Conservation (phyloP, 2,888 invertebrate species). For the Nephrotoma guestfalica region DNA sequence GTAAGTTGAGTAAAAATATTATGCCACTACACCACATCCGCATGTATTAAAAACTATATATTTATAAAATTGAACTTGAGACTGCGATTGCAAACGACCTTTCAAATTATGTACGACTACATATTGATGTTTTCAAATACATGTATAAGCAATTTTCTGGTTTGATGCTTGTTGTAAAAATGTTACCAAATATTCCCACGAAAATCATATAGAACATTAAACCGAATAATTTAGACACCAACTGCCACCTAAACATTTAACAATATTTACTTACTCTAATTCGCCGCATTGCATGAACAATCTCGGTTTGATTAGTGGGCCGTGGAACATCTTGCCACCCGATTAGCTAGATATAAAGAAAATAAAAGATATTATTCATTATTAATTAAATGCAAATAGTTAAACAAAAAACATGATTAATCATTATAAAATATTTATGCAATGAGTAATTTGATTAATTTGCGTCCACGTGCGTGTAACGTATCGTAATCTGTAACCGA, state of each 20-base stretch:
- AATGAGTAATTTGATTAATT: not conserved
- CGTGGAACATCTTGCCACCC: conserved; percentile 95
- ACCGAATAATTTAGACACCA: not conserved
- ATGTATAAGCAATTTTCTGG: not conserved
- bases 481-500: not conserved
- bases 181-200: not conserved
- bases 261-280: conserved; percentile 66
- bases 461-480: not conserved
- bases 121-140: not conserved
- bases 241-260: not conserved
- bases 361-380: conserved; percentile 7
- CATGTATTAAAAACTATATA: too few relatives aligned
- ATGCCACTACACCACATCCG: too few relatives aligned
- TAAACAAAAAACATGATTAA: not conserved
- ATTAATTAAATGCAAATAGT: not conserved
- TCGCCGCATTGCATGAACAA: conserved; percentile 96
- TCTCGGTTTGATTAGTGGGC: conserved; percentile 92
- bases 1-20: too few relatives aligned
- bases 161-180: not conserved
- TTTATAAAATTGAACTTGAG: not conserved
- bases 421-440: not conserved
- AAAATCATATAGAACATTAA: not conserved
- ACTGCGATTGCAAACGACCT: not conserved
- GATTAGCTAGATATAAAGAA: conserved; percentile 69
- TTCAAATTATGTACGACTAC: not conserved